These are phyloP conservation scores for Tolypeutes matacus DNA, from an alignment of 2,797 vertebrate species.

Conservation along the genomic window DNA sequence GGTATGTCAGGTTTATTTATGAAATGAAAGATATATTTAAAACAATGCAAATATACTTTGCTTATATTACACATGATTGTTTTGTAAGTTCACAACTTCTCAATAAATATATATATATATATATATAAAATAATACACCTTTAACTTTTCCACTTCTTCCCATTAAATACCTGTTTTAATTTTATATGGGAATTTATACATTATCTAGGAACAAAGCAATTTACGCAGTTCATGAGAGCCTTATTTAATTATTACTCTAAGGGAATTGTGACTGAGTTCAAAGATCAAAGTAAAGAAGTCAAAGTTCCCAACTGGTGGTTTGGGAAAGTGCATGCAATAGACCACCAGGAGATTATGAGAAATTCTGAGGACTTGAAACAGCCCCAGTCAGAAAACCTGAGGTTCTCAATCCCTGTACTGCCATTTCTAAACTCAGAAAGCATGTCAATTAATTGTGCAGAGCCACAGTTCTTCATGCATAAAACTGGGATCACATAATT, in stretches of 20 bases:
- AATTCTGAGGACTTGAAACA: not conserved
- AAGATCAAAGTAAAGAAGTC: constrained; percentile 55
- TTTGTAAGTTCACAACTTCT: too few species aligned
- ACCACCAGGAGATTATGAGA: not conserved
- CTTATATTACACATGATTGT: too few species aligned
- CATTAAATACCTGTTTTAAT: constrained; percentile 31
- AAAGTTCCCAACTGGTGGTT: not conserved
- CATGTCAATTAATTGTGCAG: not conserved
- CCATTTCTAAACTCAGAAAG: not conserved
- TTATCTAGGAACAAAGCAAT: constrained; percentile 39
- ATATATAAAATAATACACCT: not conserved
- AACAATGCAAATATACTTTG: not conserved
- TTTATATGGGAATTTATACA: constrained; percentile 30
- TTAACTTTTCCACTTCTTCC: constrained; percentile 23
- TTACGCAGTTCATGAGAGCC: not conserved
- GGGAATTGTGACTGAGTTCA: constrained; percentile 14
- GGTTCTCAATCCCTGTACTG: not conserved
- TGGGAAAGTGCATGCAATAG: not conserved
- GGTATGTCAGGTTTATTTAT: not conserved
- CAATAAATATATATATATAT: too few species aligned
- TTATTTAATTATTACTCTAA: constrained; percentile 38
- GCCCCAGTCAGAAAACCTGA: not conserved
- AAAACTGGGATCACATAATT: not conserved
- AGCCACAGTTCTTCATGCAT: not conserved
- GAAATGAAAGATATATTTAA: not conserved